A percentile compares a stretch with the other conserved stretches of the same genome.
Conservation (phyloP, 2,888 invertebrate genomes). For the Labia minor region DNA sequence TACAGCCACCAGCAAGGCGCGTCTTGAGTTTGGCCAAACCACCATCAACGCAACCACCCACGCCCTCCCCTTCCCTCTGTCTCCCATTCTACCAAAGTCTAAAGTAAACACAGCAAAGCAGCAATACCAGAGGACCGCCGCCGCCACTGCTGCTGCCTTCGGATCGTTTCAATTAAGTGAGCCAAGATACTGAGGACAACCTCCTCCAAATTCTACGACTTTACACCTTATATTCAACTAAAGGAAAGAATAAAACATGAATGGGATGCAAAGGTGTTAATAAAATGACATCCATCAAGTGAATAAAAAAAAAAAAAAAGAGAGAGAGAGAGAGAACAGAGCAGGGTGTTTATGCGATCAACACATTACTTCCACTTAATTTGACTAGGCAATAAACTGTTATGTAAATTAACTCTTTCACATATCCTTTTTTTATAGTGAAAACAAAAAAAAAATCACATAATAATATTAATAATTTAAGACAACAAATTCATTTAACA, state of each 20-base stretch:
- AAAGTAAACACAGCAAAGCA: background rate
- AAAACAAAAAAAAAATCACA: too few relatives aligned
- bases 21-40: slow-evolving; percentile 8
- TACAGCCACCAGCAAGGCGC: slow-evolving; percentile 1
- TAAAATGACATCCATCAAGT: background rate
- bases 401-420: too few relatives aligned
- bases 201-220: background rate
- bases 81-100: too few relatives aligned
- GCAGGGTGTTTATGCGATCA: too few relatives aligned
- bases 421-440: too few relatives aligned
- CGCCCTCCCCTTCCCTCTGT: background rate
- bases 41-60: background rate
- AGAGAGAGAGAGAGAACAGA: background rate
- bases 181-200: background rate
- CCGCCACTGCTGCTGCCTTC: background rate
- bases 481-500: too few relatives aligned
- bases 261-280: background rate
- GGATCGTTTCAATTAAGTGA: slow-evolving; percentile 2
- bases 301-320: background rate
- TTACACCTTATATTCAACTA: background rate
- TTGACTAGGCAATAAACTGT: too few relatives aligned
- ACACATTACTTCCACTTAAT: too few relatives aligned
- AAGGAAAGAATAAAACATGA: background rate
- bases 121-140: slow-evolving; percentile 3
- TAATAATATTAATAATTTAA: too few relatives aligned